Conservation (phyloP, 2,797 vertebrate species). For the Gobio occitaniae region DNA sequence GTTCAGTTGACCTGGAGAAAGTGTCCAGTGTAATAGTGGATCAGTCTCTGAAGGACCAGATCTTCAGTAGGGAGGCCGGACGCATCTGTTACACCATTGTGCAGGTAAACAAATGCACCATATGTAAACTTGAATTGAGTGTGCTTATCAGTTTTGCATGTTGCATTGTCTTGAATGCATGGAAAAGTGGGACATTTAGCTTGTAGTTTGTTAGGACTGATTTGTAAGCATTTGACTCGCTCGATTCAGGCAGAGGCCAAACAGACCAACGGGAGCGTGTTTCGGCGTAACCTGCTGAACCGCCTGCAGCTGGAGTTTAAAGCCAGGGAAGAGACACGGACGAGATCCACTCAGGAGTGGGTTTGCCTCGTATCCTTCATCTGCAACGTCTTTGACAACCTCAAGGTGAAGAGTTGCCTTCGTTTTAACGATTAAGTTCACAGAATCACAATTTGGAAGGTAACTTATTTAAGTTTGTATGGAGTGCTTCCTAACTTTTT, state of each 20-base stretch:
- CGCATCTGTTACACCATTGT: constrained; percentile 97
- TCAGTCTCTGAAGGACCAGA: constrained; percentile 92
- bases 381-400: constrained; percentile 97
- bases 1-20: constrained; percentile 90
- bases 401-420: constrained; percentile 77
- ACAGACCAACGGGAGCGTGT: constrained; percentile 85
- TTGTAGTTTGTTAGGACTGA: background rate
- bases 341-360: constrained; percentile 89
- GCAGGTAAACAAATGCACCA: constrained; percentile 81
- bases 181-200: background rate
- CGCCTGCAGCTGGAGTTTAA: constrained; percentile 94
- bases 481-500: background rate
- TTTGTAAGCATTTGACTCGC: background rate
- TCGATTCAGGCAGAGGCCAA: constrained; percentile 88
- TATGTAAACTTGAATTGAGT: background rate
- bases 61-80: constrained; percentile 96
- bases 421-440: background rate
- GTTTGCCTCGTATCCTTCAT: constrained; percentile 96
- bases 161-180: background rate
- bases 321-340: constrained; percentile 86
- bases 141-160: background rate
- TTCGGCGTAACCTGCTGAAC: constrained; percentile 91
- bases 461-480: background rate
- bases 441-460: background rate
- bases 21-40: constrained; percentile 92